Evolutionary conservation across 2,888 invertebrate genomes (phyloP).

Genomic region (Watsonalla binaria): DNA sequence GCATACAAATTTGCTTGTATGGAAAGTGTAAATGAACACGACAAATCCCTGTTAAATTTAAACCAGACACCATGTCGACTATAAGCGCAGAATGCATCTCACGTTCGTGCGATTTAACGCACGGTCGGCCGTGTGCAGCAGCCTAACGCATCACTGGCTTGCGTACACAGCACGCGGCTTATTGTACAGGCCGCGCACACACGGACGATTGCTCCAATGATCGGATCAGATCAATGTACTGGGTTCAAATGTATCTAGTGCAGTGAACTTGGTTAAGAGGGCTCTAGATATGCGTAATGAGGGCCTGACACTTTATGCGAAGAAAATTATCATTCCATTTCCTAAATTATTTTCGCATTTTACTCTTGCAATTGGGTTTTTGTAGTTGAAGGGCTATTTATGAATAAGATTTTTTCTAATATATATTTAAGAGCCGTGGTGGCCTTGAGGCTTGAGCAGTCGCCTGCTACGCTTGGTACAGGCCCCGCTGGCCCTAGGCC

Average conservation of each 20-base stretch:
- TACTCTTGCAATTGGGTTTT: too few relatives aligned
- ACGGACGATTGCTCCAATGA: constrained; percentile 17
- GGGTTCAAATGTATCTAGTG: not conserved
- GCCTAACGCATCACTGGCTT: constrained; percentile 15
- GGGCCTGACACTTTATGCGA: too few relatives aligned
- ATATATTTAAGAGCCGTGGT: too few relatives aligned
- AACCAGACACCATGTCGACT: not conserved
- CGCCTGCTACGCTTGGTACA: too few relatives aligned
- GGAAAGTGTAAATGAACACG: not conserved
- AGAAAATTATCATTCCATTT: too few relatives aligned
- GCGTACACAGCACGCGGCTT: constrained; percentile 20
- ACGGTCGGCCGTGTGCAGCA: constrained; percentile 13
- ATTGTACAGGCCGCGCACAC: constrained; percentile 16
- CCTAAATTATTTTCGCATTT: too few relatives aligned
- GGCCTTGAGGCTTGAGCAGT: too few relatives aligned
- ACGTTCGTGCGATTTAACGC: constrained; percentile 18
- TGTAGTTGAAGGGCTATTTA: too few relatives aligned
- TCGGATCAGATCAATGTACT: constrained; percentile 7
- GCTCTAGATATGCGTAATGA: too few relatives aligned
- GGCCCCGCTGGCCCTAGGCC: too few relatives aligned
- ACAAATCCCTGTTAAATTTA: not conserved
- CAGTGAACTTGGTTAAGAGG: not conserved
- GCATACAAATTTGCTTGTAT: too few relatives aligned
- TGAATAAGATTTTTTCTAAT: too few relatives aligned
- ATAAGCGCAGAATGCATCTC: not conserved